A percentile compares a stretch with the other conserved stretches of the same genome.
phyloP scores from a whole-genome alignment of 2,888 invertebrate genomes.

The Epirrita christyi region DNA sequence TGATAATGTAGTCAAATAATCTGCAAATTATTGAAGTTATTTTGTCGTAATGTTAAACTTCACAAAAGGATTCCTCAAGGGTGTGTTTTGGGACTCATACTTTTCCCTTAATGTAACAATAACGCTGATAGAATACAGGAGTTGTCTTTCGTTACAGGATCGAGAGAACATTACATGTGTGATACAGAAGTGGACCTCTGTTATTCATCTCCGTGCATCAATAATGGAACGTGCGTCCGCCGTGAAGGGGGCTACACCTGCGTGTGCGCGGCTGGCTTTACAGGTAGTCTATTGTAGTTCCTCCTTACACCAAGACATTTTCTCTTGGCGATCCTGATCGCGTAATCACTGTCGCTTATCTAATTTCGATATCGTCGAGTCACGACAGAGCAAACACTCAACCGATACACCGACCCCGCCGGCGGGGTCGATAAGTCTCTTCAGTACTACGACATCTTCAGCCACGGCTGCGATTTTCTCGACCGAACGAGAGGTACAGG shows the following conservation, averaged over 20 bases:
- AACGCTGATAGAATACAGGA: background rate
- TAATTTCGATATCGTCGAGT: no score
- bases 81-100: slow-evolving; percentile 6
- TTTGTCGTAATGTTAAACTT: background rate
- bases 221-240: slow-evolving; percentile 93
- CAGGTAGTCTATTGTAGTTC: no score
- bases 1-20: background rate
- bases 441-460: no score
- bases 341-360: no score
- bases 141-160: slow-evolving; percentile 80
- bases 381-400: no score
- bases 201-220: slow-evolving; percentile 96
- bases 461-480: no score
- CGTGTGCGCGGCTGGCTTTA: slow-evolving; percentile 90
- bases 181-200: slow-evolving; percentile 98
- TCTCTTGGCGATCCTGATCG: no score
- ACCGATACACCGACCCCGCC: no score
- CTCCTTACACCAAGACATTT: no score
- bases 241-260: slow-evolving; percentile 97
- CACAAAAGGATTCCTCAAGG: slow-evolving; percentile 17
- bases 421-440: no score
- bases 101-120: background rate
- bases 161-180: slow-evolving; percentile 95
- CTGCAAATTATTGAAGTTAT: background rate
- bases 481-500: no score